Evolutionary conservation across 2,888 invertebrate species (phyloP).

Genomic region (Synanthedon tipuliformis): DNA sequence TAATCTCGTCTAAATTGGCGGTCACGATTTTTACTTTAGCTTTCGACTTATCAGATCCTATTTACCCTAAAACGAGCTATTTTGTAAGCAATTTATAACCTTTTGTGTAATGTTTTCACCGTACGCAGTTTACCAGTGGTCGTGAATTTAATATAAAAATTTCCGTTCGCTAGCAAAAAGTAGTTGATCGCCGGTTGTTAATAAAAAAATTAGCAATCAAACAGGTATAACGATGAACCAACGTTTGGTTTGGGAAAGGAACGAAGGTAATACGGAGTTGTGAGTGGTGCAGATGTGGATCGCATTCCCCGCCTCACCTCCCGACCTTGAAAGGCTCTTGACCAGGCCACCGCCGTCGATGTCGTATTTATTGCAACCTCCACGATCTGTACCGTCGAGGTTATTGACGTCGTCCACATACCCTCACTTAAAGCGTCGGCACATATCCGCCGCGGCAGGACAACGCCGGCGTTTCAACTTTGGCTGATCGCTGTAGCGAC

Average conservation of each 20-base stretch:
- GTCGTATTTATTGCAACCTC: slow-evolving; percentile 69
- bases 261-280: slow-evolving; percentile 43
- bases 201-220: too few species aligned
- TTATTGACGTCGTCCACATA: slow-evolving; percentile 53
- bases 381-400: slow-evolving; percentile 65
- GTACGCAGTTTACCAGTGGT: too few species aligned
- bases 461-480: too few species aligned
- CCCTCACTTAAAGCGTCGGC: background rate
- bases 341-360: slow-evolving; percentile 63
- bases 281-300: slow-evolving; percentile 58
- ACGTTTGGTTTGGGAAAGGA: slow-evolving; percentile 13
- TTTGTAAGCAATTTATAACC: too few species aligned
- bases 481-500: too few species aligned
- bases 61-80: slow-evolving; percentile 2
- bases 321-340: slow-evolving; percentile 70
- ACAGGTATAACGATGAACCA: too few species aligned
- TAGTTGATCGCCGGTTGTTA: too few species aligned
- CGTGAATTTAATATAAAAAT: too few species aligned
- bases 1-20: slow-evolving; percentile 44
- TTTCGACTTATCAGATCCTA: slow-evolving; percentile 13
- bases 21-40: slow-evolving; percentile 44
- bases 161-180: too few species aligned
- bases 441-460: too few species aligned
- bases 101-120: too few species aligned
- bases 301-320: slow-evolving; percentile 62